Base-by-base conservation (phyloP, 2,888 invertebrate species). In the Drosophila acutilabella region DNA sequence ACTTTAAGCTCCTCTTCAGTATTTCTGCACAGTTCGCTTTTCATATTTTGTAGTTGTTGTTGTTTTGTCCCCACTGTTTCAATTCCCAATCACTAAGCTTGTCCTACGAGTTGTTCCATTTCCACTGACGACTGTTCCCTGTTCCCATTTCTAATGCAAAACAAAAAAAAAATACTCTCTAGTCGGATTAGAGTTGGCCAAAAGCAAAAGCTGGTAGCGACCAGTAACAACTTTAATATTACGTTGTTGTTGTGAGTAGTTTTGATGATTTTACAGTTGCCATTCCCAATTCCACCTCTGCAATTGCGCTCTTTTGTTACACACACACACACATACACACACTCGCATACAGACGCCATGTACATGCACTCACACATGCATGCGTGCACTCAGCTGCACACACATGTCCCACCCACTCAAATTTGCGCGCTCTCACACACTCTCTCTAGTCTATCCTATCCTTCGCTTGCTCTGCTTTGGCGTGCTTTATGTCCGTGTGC, bases 401-500 rank as follows among this genome's bases (percentile, higher is more conserved):
- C 53, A 26, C 44, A 36, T 23, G 26, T 38, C 48, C 54, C 45
- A 53, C 23, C 38, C 69, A 61, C 58, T 54, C 36, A 61, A 52
- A 64, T 50, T 41, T 30, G 48, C 57, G 16, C 16, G 10, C 51
- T 41, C 53, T 51, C 58, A 26, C 53, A 33, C 42, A 11, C 18
- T n/a, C 40, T 7, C 30, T 30, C 30, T 30, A 8, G 30, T 30
- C 30, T 30, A 30, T 8, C 2, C 30, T 30, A 30, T 30, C 30
- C 30, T 30, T 62, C 44, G 40, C 7, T 41, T 30, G 18, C 16
- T 41, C 51, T 41, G 51, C 33, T 18, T 42, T 11, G 44, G 23
- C 59, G 69, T 78, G 59, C 69, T 59, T 79, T 74, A 79, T 74
- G 81, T 78, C 81, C 71, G 74, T 70, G 71, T 64, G 62, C 62